These are phyloP conservation scores for Sebastes steindachneri DNA, from an alignment of 2,797 vertebrate genomes.

Conservation along the genomic window DNA sequence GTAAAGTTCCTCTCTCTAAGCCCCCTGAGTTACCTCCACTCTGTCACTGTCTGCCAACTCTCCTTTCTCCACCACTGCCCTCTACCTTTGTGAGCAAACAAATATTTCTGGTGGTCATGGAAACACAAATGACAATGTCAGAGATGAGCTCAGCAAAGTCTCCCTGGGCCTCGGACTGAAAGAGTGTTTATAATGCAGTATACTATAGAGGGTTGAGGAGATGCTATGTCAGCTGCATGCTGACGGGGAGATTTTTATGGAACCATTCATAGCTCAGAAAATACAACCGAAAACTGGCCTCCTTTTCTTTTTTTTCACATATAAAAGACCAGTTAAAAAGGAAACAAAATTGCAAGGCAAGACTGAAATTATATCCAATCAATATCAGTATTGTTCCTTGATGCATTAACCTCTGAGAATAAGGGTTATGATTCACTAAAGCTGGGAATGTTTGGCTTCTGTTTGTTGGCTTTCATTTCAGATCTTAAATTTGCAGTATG, in stretches of 20 bases:
- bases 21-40: background rate
- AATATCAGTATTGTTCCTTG: background rate
- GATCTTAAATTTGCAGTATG: background rate
- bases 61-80: background rate
- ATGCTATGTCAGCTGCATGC: background rate
- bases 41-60: slow-evolving; percentile 9
- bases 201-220: background rate
- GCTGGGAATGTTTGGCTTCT: background rate
- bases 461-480: background rate
- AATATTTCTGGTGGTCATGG: background rate
- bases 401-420: background rate
- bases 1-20: background rate
- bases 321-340: background rate
- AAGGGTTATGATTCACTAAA: background rate
- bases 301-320: background rate
- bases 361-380: background rate
- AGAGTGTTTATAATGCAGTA: background rate
- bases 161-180: background rate
- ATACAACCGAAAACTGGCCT: background rate
- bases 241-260: background rate
- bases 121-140: slow-evolving; percentile 17
- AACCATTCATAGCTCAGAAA: background rate
- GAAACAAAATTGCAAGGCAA: background rate
- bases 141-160: background rate
- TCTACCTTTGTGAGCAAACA: background rate